Evolutionary conservation across 23 tunicate genomes (phyloP), one percentile per base, ranked within the genome.

Genomic region (Clavelina lepadiformis): DNA sequence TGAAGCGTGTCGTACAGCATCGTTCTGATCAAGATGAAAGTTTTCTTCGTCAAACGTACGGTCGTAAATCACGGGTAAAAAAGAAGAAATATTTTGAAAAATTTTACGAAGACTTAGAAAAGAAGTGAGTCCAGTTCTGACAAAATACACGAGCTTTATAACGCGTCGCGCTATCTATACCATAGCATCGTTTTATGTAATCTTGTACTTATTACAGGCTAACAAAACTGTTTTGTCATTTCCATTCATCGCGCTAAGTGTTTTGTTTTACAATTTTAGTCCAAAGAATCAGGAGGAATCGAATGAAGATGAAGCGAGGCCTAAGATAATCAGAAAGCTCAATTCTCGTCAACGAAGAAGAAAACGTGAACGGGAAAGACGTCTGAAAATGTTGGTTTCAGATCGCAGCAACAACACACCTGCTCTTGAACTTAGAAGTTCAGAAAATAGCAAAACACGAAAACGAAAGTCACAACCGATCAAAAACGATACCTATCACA

Each of bases 1-100:
- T 87, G 28, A 87, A 74, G 69, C 76, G 79, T 51, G 80, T 82
- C 61, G 82, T 87, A 18, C 70, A 75, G 5, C 78, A 74, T 25
- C 66, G 96, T 15, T 31, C 30, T 31, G 76, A 67, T 23, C 67
- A 67, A 59, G 96, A 87, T 3, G 96, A 87, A 53, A 13, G 27
- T 26, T 45, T 51, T 33, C 56, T 72, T 28, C 33, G 35, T 38
- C 53, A 54, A 38, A 67, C 61, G 57, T 87, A 73, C 47, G 44
- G 33, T 24, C 51, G 63, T 22, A 79, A 65, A 71, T 67, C 81
- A 2, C 68, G 67, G 34, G 41, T 70, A 47, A 69, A 80, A 49
- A 70, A 68, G 38, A 26, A 62, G 46, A 61, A 60, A 71, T 63
- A 63, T 51, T 70, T 80, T 37, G 56, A 45, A 38, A 71, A 68